Evolutionary conservation across 2,797 vertebrate genomes (phyloP).

Genomic region (Manis pentadactyla): DNA sequence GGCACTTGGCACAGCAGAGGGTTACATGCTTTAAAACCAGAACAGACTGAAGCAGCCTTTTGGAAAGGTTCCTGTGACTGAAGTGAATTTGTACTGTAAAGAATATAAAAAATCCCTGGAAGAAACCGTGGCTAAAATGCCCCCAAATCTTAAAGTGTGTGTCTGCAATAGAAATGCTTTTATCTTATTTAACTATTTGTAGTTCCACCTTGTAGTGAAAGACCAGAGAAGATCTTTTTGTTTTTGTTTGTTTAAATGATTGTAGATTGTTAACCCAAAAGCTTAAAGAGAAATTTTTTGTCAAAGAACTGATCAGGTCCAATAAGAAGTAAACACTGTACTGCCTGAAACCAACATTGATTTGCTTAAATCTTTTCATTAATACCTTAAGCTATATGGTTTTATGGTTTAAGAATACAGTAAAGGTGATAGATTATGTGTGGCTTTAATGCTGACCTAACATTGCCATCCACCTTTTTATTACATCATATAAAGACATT

Average conservation of each 20-base stretch:
- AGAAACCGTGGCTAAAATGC: background rate
- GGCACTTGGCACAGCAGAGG: background rate
- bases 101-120: background rate
- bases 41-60: background rate
- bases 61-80: background rate
- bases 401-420: constrained; percentile 6
- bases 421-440: background rate
- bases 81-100: background rate
- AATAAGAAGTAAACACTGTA: background rate
- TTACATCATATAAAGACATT: background rate
- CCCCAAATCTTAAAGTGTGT: background rate
- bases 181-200: background rate
- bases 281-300: background rate
- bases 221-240: background rate
- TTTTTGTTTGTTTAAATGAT: background rate
- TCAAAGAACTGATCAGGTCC: background rate
- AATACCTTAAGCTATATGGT: background rate
- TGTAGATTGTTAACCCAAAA: background rate
- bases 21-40: background rate
- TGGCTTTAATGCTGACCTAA: background rate
- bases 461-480: background rate
- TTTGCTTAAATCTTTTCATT: background rate
- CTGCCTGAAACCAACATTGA: background rate
- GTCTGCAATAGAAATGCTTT: background rate
- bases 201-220: constrained; percentile 26